Evolutionary conservation across 2,888 invertebrate genomes (phyloP), one percentile per base, ranked within the genome.

Genomic region (Iphiclides podalirius): DNA sequence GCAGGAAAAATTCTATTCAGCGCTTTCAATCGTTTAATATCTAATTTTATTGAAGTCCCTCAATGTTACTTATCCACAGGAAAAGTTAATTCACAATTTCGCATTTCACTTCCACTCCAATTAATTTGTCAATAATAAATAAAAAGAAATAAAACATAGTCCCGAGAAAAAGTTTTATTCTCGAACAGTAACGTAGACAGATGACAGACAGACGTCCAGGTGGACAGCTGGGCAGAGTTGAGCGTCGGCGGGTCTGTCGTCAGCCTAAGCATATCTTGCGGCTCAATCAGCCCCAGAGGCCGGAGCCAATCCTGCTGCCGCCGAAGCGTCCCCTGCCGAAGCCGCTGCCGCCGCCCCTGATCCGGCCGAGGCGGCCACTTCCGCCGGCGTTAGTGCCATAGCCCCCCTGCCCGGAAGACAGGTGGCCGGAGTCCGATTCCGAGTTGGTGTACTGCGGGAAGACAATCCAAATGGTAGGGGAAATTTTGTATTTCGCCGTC

Each of bases 271-370:
- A 3, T 28, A 6, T 28, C 28, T 28, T 6, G n/a, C 28, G 28
- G 8, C 2, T 6, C n/a, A 6, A 28, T 20, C 20, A 20, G 20
- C 28, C 28, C 2, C 8, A 28, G n/a, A 9, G 8, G 7, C 28
- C 28, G 28, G 8, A 9, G 2, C 28, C 28, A 8, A 28, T 28
- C 28, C n/a, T 28, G 28, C n/a, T 28, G 9, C 20, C 11, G 14
- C 39, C 39, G n/a, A 16, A 40, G 40, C 14, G 15, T 1, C 31
- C 40, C 1, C 7, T 31, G n/a, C 40, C 31, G 40, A 28, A 16
- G 2, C 31, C 40, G 7, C 7, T 15, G 11, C 40, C 31, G 4
- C 28, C 28, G 4, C 16, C 16, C n/a, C 16, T 11, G n/a, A 3
- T 12, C 0, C 17, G 2, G 14, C 31, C 41, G 33, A 4, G 7